These are phyloP conservation scores for Pteria penguin DNA, from an alignment of 2,888 invertebrate genomes.

Conservation along the genomic window DNA sequence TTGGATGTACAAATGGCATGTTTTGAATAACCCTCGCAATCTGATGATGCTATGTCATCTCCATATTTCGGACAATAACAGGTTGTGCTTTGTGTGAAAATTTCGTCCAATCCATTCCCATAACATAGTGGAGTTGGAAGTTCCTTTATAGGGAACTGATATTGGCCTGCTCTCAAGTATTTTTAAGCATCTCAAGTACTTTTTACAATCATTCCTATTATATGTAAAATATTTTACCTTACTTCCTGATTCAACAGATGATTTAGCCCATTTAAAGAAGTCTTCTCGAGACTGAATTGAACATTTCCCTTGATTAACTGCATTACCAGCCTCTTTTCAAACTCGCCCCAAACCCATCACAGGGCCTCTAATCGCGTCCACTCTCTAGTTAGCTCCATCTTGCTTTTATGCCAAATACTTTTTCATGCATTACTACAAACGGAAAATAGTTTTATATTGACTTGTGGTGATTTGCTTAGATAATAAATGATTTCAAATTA, in stretches of 20 bases:
- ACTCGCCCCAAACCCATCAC: slow-evolving; percentile 33
- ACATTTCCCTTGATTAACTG: slow-evolving; percentile 29
- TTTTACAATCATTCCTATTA: slow-evolving; percentile 6
- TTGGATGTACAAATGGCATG: background rate
- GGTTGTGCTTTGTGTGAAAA: background rate
- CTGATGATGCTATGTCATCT: background rate
- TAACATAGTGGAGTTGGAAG: no score
- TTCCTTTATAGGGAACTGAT: slow-evolving; percentile 3
- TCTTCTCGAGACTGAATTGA: slow-evolving; percentile 26
- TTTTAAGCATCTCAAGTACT: background rate
- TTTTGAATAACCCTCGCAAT: background rate
- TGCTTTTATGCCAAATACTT: slow-evolving; percentile 29
- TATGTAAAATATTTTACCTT: slow-evolving; percentile 21
- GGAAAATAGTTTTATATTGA: slow-evolving; percentile 39
- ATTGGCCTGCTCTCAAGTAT: background rate
- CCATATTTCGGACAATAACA: slow-evolving; percentile 4
- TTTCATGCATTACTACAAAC: slow-evolving; percentile 28
- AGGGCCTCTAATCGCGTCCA: background rate
- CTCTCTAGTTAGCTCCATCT: slow-evolving; percentile 28
- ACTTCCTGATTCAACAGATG: slow-evolving; percentile 8
- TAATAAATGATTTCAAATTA: slow-evolving; percentile 21
- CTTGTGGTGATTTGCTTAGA: slow-evolving; percentile 34
- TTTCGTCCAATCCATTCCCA: background rate
- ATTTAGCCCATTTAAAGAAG: slow-evolving; percentile 21
- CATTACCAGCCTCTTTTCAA: slow-evolving; percentile 37